These are phyloP conservation scores for Oncopodura yosiiana DNA, from an alignment of 1,140 invertebrate species.

Conservation along the genomic window DNA sequence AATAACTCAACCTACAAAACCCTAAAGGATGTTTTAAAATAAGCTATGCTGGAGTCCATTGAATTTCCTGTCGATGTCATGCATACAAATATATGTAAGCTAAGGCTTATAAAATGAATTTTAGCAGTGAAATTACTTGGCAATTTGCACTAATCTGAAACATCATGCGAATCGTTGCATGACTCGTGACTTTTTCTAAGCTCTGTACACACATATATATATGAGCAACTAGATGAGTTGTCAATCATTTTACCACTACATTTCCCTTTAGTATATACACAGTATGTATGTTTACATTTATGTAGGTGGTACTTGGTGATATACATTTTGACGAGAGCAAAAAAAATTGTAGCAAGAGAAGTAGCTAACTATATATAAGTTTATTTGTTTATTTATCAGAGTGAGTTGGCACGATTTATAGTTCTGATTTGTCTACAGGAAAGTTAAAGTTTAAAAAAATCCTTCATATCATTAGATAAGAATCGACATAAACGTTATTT, in stretches of 20 bases:
- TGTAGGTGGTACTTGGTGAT: background rate
- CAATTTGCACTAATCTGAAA: conserved; percentile 9
- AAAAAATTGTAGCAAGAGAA: background rate
- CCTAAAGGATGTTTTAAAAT: background rate
- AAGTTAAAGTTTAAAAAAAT: background rate
- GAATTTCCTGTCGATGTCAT: background rate
- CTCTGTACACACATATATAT: background rate
- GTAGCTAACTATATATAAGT: conserved; percentile 4
- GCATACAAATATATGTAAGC: background rate
- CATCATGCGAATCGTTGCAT: conserved; percentile 12
- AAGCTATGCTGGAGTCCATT: background rate
- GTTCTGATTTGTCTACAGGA: background rate
- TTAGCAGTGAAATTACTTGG: conserved; percentile 7
- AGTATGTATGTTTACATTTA: background rate
- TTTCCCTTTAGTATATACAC: background rate
- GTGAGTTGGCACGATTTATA: background rate
- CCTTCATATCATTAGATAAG: too few species aligned
- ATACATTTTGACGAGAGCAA: background rate
- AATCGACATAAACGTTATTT: too few species aligned
- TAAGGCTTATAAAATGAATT: background rate
- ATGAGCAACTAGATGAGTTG: too few species aligned
- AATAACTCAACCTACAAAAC: background rate
- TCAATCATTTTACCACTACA: background rate
- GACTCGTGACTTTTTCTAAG: conserved; percentile 8
- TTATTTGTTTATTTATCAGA: background rate